Evolutionary conservation across 2,888 invertebrate genomes (phyloP), one percentile per base, ranked within the genome.

Genomic region (Lathronympha strigana): DNA sequence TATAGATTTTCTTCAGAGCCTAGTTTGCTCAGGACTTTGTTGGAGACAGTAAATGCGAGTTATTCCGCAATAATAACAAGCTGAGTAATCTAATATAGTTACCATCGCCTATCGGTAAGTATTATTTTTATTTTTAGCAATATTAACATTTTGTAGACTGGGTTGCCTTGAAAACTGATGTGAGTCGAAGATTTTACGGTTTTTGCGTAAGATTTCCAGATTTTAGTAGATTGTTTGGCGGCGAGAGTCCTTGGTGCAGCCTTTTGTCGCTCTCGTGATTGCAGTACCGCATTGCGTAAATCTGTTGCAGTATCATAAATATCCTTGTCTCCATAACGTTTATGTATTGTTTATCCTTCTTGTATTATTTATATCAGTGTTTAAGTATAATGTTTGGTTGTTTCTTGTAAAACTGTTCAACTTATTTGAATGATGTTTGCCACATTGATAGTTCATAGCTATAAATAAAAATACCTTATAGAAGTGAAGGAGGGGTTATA

Each of bases 241-340:
- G 43, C 1, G 15, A 11, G 11, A 58, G 47, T 58, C 58, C 58
- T 58, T 58, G 58, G 36, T 58, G 17, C 9, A 6, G 33, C 19
- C 21, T 58, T 45, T 58, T 58, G 57, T 57, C 5, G 43, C n/a
- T 57, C 28, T 47, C 58, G 31, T 9, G 19, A 31, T 4, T 3
- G 45, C 43, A 33, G 31, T 53, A 45, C 49, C 63, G 63, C 63
- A 64, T 64, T 64, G 63, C 63, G 63, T 50, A 58, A 64, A 63
- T 51, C 33, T 25, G 17, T 40, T 58, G 43, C 58, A 64, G 51
- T 19, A 17, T 63, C 49, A 63, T 47, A 54, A 47, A 55, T 40
- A 63, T 49, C 40, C 49, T 63, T 33, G 57, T 25, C 28, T 45
- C 21, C n/a, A 57, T 57, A 53, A 23, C 15, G 21, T 36, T 53